Evolutionary conservation across 2,113 vertebrate species (phyloP), one percentile per base, ranked within the genome.

Genomic region (Balaenoptera acutorostrata): DNA sequence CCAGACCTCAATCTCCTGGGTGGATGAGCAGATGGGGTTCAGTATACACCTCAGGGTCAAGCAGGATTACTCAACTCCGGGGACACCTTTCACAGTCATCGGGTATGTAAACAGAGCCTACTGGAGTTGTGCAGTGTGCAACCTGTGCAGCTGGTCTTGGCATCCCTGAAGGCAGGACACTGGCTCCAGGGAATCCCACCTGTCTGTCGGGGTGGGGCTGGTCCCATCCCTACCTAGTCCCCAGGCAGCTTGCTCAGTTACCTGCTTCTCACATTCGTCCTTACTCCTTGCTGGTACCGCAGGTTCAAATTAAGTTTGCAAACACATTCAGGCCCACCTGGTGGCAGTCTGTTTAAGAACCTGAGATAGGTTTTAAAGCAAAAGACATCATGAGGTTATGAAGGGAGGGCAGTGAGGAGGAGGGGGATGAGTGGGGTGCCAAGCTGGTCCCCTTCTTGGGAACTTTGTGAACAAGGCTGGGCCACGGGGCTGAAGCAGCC

Each of bases 351-450:
- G 95, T 64, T 97, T 87, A 96, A 82, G 80, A 97, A 97, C 97
- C 98, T 98, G 97, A 87, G 95, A 20, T 75, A 80, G 6, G 95
- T 97, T 87, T 97, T 84, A 93, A 95, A 97, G 96, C 71, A 80
- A 93, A 96, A 97, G 66, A 95, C n/a, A 82, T 84, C 49, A 81
- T 27, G 80, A 84, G 27, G 83, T 97, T 96, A 97, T 4, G 36
- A 74, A 83, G 87, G 78, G 33, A 41, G 39, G 44, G 14, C 39
- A 15, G 3, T 1, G 4, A 31, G 27, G 18, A 57, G 8, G 6
- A n/a, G 31, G 23, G n/a, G 23, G 39, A 7, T 0, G 33, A 29
- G 29, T 29, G 2, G 39, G 87, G 85, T 12, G 39, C 74, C 2
- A 10, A 72, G 75, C 20, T 29, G 75, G 46, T 13, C 29, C 63